phyloP scores from a whole-genome alignment of 2,113 vertebrate species.

The Ptyas mucosa region DNA sequence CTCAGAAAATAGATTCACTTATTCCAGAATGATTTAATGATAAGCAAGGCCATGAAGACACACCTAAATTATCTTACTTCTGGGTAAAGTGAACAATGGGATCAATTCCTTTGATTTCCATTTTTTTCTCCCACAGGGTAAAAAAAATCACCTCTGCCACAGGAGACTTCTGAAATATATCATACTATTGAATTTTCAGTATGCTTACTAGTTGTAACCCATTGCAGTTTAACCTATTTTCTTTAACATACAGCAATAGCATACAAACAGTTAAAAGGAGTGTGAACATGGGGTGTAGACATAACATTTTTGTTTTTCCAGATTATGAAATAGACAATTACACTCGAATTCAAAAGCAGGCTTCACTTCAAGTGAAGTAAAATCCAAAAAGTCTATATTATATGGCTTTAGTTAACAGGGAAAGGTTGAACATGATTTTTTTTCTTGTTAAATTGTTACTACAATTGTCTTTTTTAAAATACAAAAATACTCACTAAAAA shows the following conservation, averaged over 20 bases:
- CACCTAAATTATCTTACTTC: not conserved
- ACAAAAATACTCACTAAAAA: not conserved
- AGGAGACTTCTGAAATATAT: not conserved
- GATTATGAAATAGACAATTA: not conserved
- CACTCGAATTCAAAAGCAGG: constrained; percentile 26
- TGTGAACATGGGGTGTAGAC: not conserved
- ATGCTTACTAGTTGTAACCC: not conserved
- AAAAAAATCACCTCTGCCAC: not conserved
- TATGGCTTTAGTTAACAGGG: constrained; percentile 32
- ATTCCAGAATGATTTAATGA: not conserved
- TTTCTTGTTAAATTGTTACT: not conserved
- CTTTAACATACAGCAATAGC: constrained; percentile 36
- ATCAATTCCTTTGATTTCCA: not conserved
- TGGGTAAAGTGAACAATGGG: not conserved
- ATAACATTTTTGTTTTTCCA: constrained; percentile 2
- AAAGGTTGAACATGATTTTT: constrained; percentile 3
- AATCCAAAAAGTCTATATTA: constrained; percentile 47
- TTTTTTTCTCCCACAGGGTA: not conserved
- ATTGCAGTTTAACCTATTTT: constrained; percentile 15
- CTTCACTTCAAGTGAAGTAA: constrained; percentile 16
- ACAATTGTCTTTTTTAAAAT: not conserved
- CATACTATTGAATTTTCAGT: not conserved
- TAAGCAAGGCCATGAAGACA: not conserved
- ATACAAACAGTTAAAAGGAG: not conserved
- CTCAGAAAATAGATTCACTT: not conserved